Conservation (phyloP, 2,888 invertebrate species). For the Napeogenes sylphis region DNA sequence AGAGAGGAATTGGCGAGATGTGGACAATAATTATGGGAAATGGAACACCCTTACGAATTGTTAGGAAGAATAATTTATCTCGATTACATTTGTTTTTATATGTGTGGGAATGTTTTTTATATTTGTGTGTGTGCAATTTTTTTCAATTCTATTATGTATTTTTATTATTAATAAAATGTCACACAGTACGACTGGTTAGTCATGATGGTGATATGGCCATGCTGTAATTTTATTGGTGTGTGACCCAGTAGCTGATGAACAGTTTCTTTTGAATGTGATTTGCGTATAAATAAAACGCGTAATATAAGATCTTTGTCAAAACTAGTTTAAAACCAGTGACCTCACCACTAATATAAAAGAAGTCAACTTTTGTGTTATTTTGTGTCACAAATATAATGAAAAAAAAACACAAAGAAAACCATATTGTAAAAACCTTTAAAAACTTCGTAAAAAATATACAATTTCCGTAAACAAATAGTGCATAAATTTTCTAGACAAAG, state of each 20-base stretch:
- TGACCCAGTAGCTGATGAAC: conserved; percentile 32
- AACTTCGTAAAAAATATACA: background rate
- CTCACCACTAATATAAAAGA: conserved; percentile 12
- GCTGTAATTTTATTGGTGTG: conserved; percentile 31
- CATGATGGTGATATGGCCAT: background rate
- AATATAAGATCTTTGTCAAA: conserved; percentile 36
- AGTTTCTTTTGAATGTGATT: conserved; percentile 34
- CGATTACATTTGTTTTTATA: background rate
- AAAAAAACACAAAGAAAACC: background rate
- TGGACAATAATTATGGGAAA: conserved; percentile 68
- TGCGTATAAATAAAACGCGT: conserved; percentile 34
- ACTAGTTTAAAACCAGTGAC: conserved; percentile 28
- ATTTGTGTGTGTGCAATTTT: no score
- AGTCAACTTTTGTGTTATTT: no score
- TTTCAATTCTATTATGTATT: background rate
- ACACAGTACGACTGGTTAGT: no score
- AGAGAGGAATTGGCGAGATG: conserved; percentile 59
- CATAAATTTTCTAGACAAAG: conserved; percentile 40
- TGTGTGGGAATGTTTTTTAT: no score
- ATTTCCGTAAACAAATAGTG: conserved; percentile 32
- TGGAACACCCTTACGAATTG: conserved; percentile 48
- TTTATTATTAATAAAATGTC: conserved; percentile 40
- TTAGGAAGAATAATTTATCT: conserved; percentile 31
- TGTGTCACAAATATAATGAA: background rate
- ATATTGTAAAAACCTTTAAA: background rate